phyloP scores from a whole-genome alignment of 2,797 vertebrate species.

The Xiphorhynchus erythropygius region DNA sequence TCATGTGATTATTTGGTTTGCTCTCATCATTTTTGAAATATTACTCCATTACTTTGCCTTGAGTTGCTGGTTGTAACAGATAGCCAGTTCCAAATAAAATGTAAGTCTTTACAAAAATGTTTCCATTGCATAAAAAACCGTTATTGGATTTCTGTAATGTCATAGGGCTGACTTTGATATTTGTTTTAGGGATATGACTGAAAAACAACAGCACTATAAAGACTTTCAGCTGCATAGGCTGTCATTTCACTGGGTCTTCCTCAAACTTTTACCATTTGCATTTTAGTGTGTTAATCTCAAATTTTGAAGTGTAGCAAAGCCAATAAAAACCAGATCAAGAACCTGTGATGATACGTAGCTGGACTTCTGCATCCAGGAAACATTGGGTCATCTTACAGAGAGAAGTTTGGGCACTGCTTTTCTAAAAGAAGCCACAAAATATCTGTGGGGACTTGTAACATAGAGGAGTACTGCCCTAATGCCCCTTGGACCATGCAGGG shows the following conservation, averaged over 20 bases:
- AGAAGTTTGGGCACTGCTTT: not conserved
- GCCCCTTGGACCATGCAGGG: not conserved
- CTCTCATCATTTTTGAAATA: slow-evolving; percentile 65
- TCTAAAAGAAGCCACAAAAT: not conserved
- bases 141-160: not conserved
- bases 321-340: not conserved
- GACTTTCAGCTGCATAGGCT: not conserved
- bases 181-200: not conserved
- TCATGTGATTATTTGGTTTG: slow-evolving; percentile 68
- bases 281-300: not conserved
- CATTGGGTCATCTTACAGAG: not conserved
- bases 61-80: slow-evolving; percentile 51
- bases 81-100: slow-evolving; percentile 43
- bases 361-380: not conserved
- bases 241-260: not conserved
- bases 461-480: not conserved
- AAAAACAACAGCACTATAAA: not conserved
- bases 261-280: not conserved
- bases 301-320: not conserved
- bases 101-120: slow-evolving; percentile 26
- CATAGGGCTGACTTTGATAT: not conserved
- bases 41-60: slow-evolving; percentile 40
- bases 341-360: accelerated
- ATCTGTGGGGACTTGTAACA: not conserved
- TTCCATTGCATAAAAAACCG: slow-evolving; percentile 26